These are phyloP conservation scores for Anoplophora glabripennis DNA, from an alignment of 1,140 invertebrate genomes.

Conservation along the genomic window DNA sequence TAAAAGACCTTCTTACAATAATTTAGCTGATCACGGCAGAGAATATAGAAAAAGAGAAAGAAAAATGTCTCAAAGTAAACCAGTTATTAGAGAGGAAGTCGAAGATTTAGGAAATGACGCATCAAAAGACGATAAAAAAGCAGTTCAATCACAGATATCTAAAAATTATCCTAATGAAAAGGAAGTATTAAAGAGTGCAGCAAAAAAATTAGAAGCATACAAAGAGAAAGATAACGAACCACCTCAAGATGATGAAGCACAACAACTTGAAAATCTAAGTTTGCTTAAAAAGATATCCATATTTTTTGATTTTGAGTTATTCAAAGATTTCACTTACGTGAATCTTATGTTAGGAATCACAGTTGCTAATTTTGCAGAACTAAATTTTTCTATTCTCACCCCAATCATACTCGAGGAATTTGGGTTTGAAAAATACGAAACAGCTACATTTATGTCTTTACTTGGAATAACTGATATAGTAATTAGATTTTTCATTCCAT, in stretches of 20 bases:
- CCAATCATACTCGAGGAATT: slow-evolving; percentile 64
- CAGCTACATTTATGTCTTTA: slow-evolving; percentile 60
- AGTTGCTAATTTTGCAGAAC: slow-evolving; percentile 64
- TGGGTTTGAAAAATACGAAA: slow-evolving; percentile 54
- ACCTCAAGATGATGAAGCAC: slow-evolving; percentile 5
- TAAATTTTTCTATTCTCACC: slow-evolving; percentile 64
- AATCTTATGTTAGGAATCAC: slow-evolving; percentile 67
- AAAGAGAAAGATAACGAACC: slow-evolving; percentile 5
- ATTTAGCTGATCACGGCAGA: no score
- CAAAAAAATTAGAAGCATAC: slow-evolving; percentile 17
- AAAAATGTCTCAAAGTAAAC: no score
- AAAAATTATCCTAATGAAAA: no score
- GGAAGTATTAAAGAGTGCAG: no score
- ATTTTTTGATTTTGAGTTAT: slow-evolving; percentile 57
- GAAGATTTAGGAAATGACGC: no score
- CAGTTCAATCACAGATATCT: no score
- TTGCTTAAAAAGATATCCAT: slow-evolving; percentile 42
- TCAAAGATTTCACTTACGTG: slow-evolving; percentile 57
- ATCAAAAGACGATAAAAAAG: no score
- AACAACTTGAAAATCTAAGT: slow-evolving; percentile 2
- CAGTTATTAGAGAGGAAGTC: no score
- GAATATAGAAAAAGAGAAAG: no score
- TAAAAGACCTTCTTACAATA: no score
- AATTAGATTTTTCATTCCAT: slow-evolving; percentile 58
- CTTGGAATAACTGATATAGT: slow-evolving; percentile 58